Percentiles rank a stretch among this genome's conserved stretches.
Evolutionary conservation across 2,888 invertebrate species (phyloP).

Genomic region (Elegia similella): DNA sequence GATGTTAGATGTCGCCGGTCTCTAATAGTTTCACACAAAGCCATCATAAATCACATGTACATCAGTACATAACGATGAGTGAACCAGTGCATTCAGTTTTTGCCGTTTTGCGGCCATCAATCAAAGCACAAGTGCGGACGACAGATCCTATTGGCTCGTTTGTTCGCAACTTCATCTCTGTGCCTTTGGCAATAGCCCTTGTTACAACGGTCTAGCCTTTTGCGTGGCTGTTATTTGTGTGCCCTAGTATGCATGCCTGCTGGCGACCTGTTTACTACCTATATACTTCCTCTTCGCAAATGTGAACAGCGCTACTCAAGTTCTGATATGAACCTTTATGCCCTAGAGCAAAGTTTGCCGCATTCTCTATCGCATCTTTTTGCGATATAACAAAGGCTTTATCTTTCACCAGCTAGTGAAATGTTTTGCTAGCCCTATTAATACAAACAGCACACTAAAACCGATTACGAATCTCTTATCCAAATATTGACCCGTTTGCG

Average conservation of each 20-base stretch:
- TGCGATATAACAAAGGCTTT: not conserved
- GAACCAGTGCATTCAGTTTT: not conserved
- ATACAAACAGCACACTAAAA: not conserved
- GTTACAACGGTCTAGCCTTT: conserved; percentile 23
- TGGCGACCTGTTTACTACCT: not conserved
- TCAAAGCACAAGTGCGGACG: not conserved
- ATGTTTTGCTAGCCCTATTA: not conserved
- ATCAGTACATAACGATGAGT: not conserved
- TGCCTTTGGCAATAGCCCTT: conserved; percentile 26
- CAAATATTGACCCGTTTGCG: conserved; percentile 46
- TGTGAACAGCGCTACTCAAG: not conserved
- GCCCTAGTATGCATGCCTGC: conserved; percentile 6
- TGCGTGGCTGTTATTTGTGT: conserved; percentile 12
- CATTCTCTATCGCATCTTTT: not conserved
- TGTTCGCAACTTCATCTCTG: conserved; percentile 10
- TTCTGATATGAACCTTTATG: not conserved
- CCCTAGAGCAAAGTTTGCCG: not conserved
- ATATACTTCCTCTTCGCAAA: not conserved
- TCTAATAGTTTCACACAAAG: not conserved
- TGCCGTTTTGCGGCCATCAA: conserved; percentile 7
- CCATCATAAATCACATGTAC: not conserved
- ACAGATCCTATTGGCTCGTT: conserved; percentile 6
- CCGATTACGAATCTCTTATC: conserved; percentile 22
- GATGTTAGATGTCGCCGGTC: not conserved
- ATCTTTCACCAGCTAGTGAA: not conserved